Evolutionary conservation across 2,888 invertebrate species (phyloP).

Genomic region (Nomada hirtipes): DNA sequence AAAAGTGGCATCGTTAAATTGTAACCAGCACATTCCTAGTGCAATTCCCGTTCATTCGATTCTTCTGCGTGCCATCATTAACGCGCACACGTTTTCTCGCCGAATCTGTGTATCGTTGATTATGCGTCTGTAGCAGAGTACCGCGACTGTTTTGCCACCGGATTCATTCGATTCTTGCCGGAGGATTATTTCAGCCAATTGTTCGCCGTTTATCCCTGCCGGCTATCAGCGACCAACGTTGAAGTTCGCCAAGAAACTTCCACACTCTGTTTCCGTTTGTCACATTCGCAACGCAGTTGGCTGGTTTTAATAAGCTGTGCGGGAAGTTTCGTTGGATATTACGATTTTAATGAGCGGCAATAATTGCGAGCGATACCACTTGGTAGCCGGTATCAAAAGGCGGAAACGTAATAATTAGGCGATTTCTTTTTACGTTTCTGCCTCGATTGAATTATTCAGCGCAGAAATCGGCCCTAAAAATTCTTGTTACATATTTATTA

Average conservation of each 20-base stretch:
- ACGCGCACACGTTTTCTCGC: neutral
- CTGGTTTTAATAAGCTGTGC: slow-evolving; percentile 10
- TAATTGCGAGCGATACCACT: slow-evolving; percentile 33
- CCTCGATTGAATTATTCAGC: neutral
- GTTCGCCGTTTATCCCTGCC: slow-evolving; percentile 20
- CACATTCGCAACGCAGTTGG: too few species aligned
- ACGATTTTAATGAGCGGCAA: slow-evolving; percentile 56
- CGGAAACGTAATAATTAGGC: slow-evolving; percentile 15
- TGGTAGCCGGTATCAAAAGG: slow-evolving; percentile 18
- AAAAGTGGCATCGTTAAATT: slow-evolving; percentile 15
- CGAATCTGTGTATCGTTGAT: neutral
- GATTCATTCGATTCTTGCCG: slow-evolving; percentile 6
- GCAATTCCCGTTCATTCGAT: slow-evolving; percentile 4
- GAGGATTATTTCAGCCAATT: slow-evolving; percentile 16
- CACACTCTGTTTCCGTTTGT: neutral
- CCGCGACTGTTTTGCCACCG: neutral
- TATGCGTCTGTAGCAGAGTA: neutral
- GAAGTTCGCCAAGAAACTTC: slow-evolving; percentile 33
- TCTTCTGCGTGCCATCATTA: neutral
- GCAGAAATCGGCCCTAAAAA: neutral
- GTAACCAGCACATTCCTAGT: neutral
- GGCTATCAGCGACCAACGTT: neutral
- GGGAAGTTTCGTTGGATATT: slow-evolving; percentile 54
- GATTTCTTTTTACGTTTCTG: slow-evolving; percentile 15
- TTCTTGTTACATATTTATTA: too few species aligned